phyloP scores from a whole-genome alignment of 2,113 vertebrate genomes.

The Dipodomys merriami region DNA sequence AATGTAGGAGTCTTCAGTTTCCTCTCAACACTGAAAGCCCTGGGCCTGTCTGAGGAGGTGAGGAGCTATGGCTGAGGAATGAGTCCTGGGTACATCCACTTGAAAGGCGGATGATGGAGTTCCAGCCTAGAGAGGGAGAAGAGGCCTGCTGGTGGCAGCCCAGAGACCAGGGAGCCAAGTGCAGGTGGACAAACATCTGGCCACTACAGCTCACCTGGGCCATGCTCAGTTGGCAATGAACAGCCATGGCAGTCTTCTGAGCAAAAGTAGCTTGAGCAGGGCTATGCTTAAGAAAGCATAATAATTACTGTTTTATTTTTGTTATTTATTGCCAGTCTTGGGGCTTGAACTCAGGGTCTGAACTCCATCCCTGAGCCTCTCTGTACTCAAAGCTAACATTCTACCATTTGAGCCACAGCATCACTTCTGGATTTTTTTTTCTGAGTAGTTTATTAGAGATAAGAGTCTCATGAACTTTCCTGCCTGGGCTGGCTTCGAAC shows the following conservation, averaged over 20 bases:
- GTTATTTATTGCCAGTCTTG: too few species aligned
- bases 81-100: background rate
- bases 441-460: too few species aligned
- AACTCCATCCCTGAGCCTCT: too few species aligned
- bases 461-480: too few species aligned
- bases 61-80: rapidly evolving
- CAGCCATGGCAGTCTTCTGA: background rate
- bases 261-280: background rate
- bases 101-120: background rate
- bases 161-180: background rate
- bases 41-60: background rate
- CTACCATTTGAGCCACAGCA: too few species aligned
- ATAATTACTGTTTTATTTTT: background rate
- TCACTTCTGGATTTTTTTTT: too few species aligned
- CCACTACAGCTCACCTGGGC: background rate
- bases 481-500: too few species aligned
- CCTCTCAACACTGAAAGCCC: background rate
- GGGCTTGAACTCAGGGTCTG: too few species aligned
- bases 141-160: background rate
- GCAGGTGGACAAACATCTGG: background rate
- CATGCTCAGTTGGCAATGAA: background rate
- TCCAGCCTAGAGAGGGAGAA: background rate
- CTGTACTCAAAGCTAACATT: too few species aligned
- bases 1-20: rapidly evolving
- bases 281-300: background rate